Evolutionary conservation across 2,113 vertebrate species (phyloP).

Genomic region (Notothenia coriiceps): DNA sequence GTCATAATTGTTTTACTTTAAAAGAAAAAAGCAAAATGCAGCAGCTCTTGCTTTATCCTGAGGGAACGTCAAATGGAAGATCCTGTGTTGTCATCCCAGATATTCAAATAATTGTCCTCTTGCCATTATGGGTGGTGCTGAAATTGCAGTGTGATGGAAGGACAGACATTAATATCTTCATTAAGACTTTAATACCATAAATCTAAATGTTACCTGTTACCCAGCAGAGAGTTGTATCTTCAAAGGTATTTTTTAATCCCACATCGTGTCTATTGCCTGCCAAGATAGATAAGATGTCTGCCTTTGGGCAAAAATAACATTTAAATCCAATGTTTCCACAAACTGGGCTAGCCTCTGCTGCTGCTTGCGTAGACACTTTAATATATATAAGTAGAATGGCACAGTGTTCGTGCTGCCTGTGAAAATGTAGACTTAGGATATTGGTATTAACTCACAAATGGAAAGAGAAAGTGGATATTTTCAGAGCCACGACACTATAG

Average conservation of each 20-base stretch:
- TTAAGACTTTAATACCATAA: conserved; percentile 2
- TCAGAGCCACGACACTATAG: neutral
- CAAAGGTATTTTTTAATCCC: neutral
- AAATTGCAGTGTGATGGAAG: neutral
- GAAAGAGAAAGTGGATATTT: neutral
- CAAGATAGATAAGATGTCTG: neutral
- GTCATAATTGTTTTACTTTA: conserved; percentile 46
- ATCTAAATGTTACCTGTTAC: neutral
- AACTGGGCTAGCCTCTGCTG: neutral
- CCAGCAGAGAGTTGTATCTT: neutral
- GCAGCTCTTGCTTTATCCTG: conserved; percentile 36
- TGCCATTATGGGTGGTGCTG: neutral
- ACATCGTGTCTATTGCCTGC: neutral
- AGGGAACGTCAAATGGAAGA: conserved; percentile 45
- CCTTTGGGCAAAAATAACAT: neutral
- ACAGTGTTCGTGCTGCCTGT: neutral
- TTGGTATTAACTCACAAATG: neutral
- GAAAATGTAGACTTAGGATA: neutral
- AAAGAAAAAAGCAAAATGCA: conserved; percentile 20
- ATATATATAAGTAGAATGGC: neutral
- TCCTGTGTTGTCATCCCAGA: conserved; percentile 40
- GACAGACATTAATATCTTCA: neutral
- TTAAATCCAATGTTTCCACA: neutral
- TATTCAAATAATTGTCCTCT: conserved; percentile 12
- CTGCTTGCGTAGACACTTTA: neutral